Percentiles rank a stretch among this genome's conserved stretches.
phyloP scores from a whole-genome alignment of 2,888 invertebrate species.

The Nipponacmea schrenckii region DNA sequence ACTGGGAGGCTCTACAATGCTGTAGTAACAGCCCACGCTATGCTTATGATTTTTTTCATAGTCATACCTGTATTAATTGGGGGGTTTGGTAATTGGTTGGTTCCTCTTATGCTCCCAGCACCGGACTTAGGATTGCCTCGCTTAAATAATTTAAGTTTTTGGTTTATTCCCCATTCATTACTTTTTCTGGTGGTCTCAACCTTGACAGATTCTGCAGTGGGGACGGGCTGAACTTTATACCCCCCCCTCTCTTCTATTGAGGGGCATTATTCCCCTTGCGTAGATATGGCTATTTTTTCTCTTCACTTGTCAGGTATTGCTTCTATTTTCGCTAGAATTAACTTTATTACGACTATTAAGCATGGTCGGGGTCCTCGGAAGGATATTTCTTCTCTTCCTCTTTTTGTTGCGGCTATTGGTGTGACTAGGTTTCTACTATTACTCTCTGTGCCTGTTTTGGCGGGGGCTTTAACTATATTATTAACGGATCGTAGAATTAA shows the following conservation, averaged over 20 bases:
- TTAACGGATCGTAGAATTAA: constrained; percentile 83
- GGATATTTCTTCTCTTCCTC: constrained; percentile 75
- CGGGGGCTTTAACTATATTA: constrained; percentile 83
- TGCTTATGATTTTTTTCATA: constrained; percentile 86
- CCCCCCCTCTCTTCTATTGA: constrained; percentile 77
- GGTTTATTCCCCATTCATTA: constrained; percentile 79
- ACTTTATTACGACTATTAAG: constrained; percentile 82
- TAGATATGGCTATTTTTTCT: constrained; percentile 82
- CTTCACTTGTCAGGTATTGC: constrained; percentile 80
- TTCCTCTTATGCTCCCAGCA: constrained; percentile 80
- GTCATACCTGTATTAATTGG: constrained; percentile 72
- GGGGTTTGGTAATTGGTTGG: constrained; percentile 85
- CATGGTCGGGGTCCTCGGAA: constrained; percentile 77
- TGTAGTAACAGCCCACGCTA: constrained; percentile 82
- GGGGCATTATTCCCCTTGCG: constrained; percentile 76
- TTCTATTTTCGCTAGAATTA: constrained; percentile 78
- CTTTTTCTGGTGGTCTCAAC: constrained; percentile 75
- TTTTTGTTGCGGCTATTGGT: constrained; percentile 81
- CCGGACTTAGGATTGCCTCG: constrained; percentile 86
- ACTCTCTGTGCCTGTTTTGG: constrained; percentile 80
- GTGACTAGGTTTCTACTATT: constrained; percentile 77
- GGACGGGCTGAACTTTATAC: constrained; percentile 84
- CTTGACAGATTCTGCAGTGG: constrained; percentile 77
- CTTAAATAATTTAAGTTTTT: constrained; percentile 87
- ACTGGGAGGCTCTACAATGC: constrained; percentile 84